These are phyloP conservation scores for Sylvietta virens DNA, from an alignment of 2,113 vertebrate genomes.

Conservation along the genomic window DNA sequence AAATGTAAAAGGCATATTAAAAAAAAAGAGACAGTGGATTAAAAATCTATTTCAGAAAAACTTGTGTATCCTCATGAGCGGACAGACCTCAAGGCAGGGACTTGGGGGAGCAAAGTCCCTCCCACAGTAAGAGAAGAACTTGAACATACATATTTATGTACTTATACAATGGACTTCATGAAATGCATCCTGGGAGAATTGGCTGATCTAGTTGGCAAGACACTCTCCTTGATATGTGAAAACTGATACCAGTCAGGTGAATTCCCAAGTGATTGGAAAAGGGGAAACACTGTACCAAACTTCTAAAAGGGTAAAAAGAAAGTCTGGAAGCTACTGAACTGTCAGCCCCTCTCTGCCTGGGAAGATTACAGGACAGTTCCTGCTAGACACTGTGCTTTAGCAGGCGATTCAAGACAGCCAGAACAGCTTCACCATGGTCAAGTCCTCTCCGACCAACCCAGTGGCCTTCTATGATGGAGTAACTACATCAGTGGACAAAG, in stretches of 20 bases:
- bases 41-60: neutral
- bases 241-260: neutral
- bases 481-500: neutral
- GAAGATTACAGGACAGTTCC: neutral
- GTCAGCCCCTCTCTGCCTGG: neutral
- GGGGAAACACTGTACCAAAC: accelerated
- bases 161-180: neutral
- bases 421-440: neutral
- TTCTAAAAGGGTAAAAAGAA: neutral
- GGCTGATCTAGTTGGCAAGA: neutral
- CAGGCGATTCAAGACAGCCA: neutral
- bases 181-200: neutral
- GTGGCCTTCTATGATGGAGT: neutral
- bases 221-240: neutral
- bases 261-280: neutral
- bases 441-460: neutral
- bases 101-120: neutral
- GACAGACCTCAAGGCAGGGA: neutral
- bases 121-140: neutral
- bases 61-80: neutral
- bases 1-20: neutral
- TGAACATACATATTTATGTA: neutral
- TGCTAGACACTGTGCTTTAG: neutral
- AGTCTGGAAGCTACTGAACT: accelerated
- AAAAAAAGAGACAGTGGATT: neutral